These are phyloP conservation scores for Quadroppia sp. DNA, from an alignment of 2,888 invertebrate species.

Conservation along the genomic window DNA sequence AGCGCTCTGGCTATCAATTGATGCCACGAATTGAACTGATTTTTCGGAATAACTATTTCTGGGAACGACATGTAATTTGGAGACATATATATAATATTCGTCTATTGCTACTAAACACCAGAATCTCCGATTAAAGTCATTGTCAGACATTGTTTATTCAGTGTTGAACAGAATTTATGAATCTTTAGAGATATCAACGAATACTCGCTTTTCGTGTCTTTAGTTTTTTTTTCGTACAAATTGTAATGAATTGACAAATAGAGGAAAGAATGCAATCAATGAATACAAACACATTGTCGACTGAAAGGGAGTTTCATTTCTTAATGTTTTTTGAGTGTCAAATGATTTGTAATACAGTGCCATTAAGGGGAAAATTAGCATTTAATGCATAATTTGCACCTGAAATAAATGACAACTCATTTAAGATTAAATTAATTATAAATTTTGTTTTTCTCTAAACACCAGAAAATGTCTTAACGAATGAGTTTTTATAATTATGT, in stretches of 20 bases:
- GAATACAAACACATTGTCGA: not conserved
- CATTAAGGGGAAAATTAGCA: no score
- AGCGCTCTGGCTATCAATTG: conserved; percentile 5
- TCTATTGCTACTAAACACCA: conserved; percentile 1
- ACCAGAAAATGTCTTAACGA: not conserved
- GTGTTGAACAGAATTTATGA: conserved; percentile 17
- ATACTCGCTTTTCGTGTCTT: no score
- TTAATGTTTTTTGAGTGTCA: no score
- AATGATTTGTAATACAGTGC: no score
- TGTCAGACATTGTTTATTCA: not conserved
- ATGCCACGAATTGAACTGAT: conserved; percentile 25
- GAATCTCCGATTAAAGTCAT: not conserved
- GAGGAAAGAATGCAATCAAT: not conserved
- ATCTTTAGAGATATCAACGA: conserved; percentile 34
- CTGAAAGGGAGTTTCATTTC: no score
- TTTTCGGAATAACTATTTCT: not conserved
- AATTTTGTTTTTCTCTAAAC: not conserved
- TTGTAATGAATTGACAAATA: conserved; percentile 37
- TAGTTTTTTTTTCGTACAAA: no score
- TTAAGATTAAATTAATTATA: no score
- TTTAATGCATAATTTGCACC: no score
- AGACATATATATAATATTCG: not conserved
- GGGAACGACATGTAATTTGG: not conserved
- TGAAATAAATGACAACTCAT: no score
- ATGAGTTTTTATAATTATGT: conserved; percentile 19